These are phyloP conservation scores for Heliconius erato DNA, from an alignment of 2,888 invertebrate species.

Conservation along the genomic window DNA sequence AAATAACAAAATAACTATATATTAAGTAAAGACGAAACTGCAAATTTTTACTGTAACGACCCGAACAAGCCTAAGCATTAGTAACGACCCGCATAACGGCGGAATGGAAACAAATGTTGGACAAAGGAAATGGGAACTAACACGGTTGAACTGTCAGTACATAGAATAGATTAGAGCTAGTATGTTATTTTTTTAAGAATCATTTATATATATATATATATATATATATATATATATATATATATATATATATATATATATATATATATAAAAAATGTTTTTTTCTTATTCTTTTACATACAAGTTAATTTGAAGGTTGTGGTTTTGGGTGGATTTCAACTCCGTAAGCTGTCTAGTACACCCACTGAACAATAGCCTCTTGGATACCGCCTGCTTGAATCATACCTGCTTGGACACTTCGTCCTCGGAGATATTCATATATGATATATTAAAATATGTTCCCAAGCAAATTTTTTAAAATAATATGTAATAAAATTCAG, in stretches of 20 bases:
- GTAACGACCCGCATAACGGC: conserved; percentile 41
- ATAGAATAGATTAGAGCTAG: neutral
- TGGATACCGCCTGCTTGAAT: too few species aligned
- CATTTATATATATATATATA: neutral
- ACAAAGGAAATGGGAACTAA: conserved; percentile 47
- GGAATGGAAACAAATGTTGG: conserved; percentile 46
- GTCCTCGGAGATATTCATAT: too few species aligned
- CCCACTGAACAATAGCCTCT: too few species aligned
- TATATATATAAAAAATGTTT: neutral
- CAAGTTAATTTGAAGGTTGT: neutral
- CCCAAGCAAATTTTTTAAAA: too few species aligned
- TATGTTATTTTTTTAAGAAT: neutral
- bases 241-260: too few species aligned
- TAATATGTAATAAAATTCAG: too few species aligned
- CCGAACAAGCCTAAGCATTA: conserved; percentile 38
- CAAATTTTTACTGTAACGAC: conserved; percentile 19
- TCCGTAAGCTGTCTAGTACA: too few species aligned
- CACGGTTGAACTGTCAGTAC: conserved; percentile 31
- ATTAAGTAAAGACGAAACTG: neutral
- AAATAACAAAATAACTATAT: neutral
- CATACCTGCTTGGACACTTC: too few species aligned
- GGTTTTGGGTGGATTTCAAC: neutral
- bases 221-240: too few species aligned
- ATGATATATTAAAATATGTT: too few species aligned
- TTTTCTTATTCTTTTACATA: neutral